Evolutionary conservation across 2,888 invertebrate species (phyloP).

Genomic region (Aphodius sticticus): DNA sequence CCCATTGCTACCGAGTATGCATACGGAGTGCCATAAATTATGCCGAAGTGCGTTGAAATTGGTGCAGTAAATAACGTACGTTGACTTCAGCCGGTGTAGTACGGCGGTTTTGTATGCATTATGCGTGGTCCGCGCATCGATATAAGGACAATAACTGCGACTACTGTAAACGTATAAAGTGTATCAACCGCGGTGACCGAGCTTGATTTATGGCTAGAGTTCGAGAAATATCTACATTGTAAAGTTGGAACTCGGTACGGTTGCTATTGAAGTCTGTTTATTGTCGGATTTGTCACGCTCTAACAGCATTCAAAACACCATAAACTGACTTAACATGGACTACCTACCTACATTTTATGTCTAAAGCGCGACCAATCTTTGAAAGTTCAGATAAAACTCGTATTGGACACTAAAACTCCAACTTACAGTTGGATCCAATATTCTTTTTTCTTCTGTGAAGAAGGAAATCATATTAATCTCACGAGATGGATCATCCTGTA

Average conservation of each 20-base stretch:
- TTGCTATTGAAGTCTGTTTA: background rate
- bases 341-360: too few species aligned
- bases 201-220: conserved; percentile 13
- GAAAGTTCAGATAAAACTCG: too few species aligned
- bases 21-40: conserved; percentile 15
- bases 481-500: too few species aligned
- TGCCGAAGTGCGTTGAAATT: conserved; percentile 23
- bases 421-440: too few species aligned
- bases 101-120: conserved; percentile 8
- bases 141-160: conserved; percentile 17
- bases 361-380: too few species aligned
- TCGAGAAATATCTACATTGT: conserved; percentile 4
- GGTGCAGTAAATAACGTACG: conserved; percentile 21
- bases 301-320: background rate
- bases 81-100: conserved; percentile 10
- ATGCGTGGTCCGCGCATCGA: conserved; percentile 18
- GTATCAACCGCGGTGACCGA: conserved; percentile 15
- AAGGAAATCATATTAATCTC: too few species aligned
- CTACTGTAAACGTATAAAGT: conserved; percentile 21
- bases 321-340: background rate
- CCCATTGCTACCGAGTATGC: background rate
- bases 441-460: too few species aligned
- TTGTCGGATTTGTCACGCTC: background rate
- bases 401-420: too few species aligned
- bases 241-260: background rate